Conservation (phyloP, 2,113 vertebrate genomes). For the Piprites chloris region DNA sequence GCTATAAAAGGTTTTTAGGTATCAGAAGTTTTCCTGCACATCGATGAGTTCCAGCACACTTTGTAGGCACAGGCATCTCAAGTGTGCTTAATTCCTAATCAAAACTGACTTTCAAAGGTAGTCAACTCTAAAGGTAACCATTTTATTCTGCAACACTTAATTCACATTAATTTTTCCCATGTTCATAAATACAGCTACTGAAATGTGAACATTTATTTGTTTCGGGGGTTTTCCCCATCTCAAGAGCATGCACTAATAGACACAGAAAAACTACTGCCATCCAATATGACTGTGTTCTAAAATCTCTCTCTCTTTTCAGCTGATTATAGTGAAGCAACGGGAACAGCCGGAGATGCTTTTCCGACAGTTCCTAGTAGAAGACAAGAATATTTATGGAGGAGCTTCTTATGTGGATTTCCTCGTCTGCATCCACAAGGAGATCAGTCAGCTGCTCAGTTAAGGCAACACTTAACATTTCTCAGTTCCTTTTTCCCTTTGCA, state of each 20-base stretch:
- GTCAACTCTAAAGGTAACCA: neutral
- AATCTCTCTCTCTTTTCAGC: constrained; percentile 53
- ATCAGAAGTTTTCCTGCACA: rapidly evolving
- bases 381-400: constrained; percentile 88
- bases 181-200: neutral
- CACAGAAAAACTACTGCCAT: neutral
- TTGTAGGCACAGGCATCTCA: neutral
- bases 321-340: constrained; percentile 85
- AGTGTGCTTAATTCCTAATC: neutral
- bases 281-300: neutral
- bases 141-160: neutral
- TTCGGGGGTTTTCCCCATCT: rapidly evolving
- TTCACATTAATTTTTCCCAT: neutral
- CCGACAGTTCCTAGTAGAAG: constrained; percentile 91
- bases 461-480: neutral
- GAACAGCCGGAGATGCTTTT: constrained; percentile 88
- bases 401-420: constrained; percentile 94
- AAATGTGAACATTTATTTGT: rapidly evolving
- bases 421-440: constrained; percentile 88
- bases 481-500: neutral
- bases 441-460: constrained; percentile 90
- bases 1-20: neutral
- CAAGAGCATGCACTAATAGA: neutral
- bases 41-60: neutral
- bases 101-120: neutral